Percentiles rank a stretch among this genome's conserved stretches.
phyloP scores from a whole-genome alignment of 2,113 vertebrate species.

The Psilopsiagon aymara region DNA sequence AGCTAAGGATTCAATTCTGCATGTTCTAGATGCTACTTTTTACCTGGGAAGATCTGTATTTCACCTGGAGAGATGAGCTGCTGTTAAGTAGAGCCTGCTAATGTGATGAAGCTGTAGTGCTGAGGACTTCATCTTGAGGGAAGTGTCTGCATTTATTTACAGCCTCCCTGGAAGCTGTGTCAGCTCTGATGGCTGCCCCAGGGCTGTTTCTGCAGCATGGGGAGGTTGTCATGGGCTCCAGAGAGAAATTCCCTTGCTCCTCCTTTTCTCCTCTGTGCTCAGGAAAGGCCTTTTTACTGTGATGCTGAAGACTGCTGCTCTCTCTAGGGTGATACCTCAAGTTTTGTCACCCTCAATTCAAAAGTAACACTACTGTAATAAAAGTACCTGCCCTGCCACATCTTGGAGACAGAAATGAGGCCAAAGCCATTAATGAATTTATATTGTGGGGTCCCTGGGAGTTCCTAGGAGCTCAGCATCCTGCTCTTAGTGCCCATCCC shows the following conservation, averaged over 20 bases:
- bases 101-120: not conserved
- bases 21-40: not conserved
- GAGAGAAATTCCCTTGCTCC: not conserved
- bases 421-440: not conserved
- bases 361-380: not conserved
- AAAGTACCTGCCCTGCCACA: not conserved
- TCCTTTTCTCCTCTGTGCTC: not conserved
- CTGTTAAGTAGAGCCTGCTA: not conserved
- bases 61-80: not conserved
- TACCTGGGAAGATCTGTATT: not conserved
- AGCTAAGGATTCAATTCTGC: not conserved
- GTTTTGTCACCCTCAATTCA: not conserved
- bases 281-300: not conserved
- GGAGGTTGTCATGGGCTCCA: not conserved
- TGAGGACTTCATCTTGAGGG: not conserved
- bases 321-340: not conserved
- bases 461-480: not conserved
- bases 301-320: not conserved
- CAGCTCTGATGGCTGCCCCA: not conserved
- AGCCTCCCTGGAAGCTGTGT: not conserved
- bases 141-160: not conserved
- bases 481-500: not conserved
- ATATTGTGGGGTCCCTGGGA: not conserved
- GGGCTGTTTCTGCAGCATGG: rapidly evolving
- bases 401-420: not conserved